phyloP scores from a whole-genome alignment of 1,140 invertebrate genomes.

The Druon quercuslanigerum region DNA sequence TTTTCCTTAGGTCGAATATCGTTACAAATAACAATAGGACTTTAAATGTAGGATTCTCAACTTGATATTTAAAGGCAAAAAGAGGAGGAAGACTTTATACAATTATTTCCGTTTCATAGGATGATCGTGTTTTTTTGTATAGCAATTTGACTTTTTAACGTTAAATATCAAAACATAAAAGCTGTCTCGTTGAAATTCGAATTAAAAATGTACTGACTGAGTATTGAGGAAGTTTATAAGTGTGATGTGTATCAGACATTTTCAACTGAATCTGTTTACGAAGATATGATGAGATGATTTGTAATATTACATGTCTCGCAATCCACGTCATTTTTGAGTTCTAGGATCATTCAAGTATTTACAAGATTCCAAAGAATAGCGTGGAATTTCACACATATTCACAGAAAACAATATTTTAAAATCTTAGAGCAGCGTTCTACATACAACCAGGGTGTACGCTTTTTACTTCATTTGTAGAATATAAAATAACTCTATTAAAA shows the following conservation, averaged over 20 bases:
- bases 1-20: neutral
- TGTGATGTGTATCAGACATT: neutral
- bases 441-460: neutral
- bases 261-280: neutral
- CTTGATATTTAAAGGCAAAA: neutral
- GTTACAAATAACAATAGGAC: neutral
- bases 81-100: neutral
- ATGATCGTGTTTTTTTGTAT: too few relatives aligned
- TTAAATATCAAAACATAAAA: too few relatives aligned
- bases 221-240: neutral
- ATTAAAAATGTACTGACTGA: conserved; percentile 3
- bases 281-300: neutral
- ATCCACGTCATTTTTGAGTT: neutral
- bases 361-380: neutral
- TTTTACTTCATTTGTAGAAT: neutral
- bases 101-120: neutral
- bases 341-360: neutral
- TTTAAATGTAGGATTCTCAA: neutral
- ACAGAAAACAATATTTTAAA: neutral
- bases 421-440: neutral
- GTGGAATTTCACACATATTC: neutral
- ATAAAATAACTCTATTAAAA: conserved; percentile 7
- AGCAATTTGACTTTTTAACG: too few relatives aligned
- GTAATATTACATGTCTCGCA: neutral
- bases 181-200: too few relatives aligned